Evolutionary conservation across 2,888 invertebrate genomes (phyloP).

Genomic region (Hermaeophaga mercurialis): DNA sequence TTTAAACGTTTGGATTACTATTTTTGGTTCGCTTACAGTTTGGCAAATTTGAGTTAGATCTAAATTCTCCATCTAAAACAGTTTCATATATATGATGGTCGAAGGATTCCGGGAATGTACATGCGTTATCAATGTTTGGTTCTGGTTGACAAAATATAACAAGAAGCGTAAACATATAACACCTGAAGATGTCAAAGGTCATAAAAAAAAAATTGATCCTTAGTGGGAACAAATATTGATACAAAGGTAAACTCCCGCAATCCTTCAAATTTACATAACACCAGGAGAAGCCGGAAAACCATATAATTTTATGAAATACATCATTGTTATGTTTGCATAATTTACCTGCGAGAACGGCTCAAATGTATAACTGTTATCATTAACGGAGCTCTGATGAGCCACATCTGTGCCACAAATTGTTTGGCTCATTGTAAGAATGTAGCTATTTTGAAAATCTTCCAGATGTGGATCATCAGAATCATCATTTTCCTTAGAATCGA

Average conservation of each 20-base stretch:
- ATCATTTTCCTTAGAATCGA: conserved; percentile 33
- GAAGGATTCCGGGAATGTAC: no score
- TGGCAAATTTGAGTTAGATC: conserved; percentile 68
- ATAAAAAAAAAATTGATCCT: no score
- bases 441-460: conserved; percentile 65
- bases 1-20: conserved; percentile 80
- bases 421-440: conserved; percentile 74
- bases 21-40: conserved; percentile 65
- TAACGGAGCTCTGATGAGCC: conserved; percentile 46
- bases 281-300: no score
- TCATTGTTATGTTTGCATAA: no score
- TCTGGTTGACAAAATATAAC: no score
- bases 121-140: no score
- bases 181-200: not conserved
- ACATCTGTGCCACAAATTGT: conserved; percentile 32
- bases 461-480: conserved; percentile 43
- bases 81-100: conserved; percentile 42
- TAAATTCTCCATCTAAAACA: conserved; percentile 66
- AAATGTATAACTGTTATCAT: conserved; percentile 61
- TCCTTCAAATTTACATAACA: no score
- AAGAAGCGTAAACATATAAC: no score
- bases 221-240: no score
- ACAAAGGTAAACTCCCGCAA: no score
- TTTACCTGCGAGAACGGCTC: conserved; percentile 69
- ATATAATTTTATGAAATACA: no score